A percentile compares a stretch with the other conserved stretches of the same genome.
Conservation (phyloP, 2,797 vertebrate genomes). For the Melanotaenia parkinsoni region DNA sequence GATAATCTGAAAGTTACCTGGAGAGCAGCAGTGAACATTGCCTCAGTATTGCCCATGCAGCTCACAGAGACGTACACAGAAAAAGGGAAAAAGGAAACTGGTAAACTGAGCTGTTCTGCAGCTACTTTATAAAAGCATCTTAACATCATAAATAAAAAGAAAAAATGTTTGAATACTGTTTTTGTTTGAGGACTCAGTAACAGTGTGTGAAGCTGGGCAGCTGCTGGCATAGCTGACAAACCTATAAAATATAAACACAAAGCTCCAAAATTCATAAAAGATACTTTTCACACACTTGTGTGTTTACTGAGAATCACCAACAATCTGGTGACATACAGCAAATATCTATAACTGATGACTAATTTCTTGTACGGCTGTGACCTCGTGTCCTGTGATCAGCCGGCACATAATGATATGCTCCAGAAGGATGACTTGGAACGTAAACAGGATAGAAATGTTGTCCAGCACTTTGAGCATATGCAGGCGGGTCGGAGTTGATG, state of each 20-base stretch:
- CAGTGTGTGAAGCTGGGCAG: constrained; percentile 89
- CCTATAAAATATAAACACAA: constrained; percentile 88
- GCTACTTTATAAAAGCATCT: too few species aligned
- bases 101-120: background rate
- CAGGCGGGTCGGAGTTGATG: constrained; percentile 5
- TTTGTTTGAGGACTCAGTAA: constrained; percentile 73
- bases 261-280: background rate
- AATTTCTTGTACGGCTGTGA: constrained; percentile 91
- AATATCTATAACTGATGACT: background rate
- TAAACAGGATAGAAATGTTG: constrained; percentile 92
- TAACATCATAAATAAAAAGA: background rate
- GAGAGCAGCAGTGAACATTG: constrained; percentile 92
- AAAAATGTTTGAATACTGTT: background rate
- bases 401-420: constrained; percentile 96
- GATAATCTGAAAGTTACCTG: constrained; percentile 80
- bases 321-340: background rate
- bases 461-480: constrained; percentile 85
- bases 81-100: background rate
- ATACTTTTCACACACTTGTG: background rate
- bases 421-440: constrained; percentile 92
- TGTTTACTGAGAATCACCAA: background rate
- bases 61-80: constrained; percentile 61
- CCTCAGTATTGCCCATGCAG: constrained; percentile 94
- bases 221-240: constrained; percentile 95
- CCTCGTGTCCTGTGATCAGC: constrained; percentile 93